Evolutionary conservation across 1,140 invertebrate species (phyloP).

Genomic region (Hypothenemus hampei): DNA sequence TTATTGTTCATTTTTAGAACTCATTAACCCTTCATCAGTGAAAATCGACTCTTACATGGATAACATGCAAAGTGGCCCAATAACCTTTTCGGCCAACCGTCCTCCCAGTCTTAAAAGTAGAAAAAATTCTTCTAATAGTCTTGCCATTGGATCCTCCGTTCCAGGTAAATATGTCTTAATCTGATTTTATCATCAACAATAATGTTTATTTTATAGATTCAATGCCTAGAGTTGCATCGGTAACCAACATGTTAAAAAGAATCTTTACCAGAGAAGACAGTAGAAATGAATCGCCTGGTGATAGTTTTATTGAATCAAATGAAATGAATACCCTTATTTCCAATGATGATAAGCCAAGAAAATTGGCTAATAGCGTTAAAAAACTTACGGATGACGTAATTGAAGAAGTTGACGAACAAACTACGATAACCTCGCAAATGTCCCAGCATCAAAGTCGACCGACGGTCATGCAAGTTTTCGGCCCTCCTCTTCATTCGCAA

Average conservation of each 20-base stretch:
- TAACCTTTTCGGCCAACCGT: conserved; percentile 54
- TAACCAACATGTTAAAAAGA: conserved; percentile 68
- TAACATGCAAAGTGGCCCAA: conserved; percentile 37
- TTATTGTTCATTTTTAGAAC: neutral
- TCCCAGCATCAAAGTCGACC: conserved; percentile 52
- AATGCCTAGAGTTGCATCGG: conserved; percentile 63
- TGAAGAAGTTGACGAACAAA: conserved; percentile 75
- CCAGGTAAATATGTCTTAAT: conserved; percentile 26
- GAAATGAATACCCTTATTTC: conserved; percentile 30
- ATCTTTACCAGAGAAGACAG: conserved; percentile 69
- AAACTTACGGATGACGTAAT: conserved; percentile 71
- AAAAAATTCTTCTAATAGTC: conserved; percentile 17
- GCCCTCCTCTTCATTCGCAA: conserved; percentile 45
- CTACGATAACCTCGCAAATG: conserved; percentile 68
- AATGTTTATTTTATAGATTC: neutral
- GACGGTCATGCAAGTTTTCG: conserved; percentile 55
- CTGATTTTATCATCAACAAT: conserved; percentile 34
- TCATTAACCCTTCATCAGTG: conserved; percentile 54
- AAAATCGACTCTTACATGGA: conserved; percentile 57
- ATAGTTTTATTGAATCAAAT: conserved; percentile 35
- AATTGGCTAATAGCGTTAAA: conserved; percentile 52
- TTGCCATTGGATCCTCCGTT: conserved; percentile 46
- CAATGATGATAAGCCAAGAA: conserved; percentile 18
- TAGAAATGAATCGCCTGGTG: conserved; percentile 42
- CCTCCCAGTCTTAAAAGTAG: conserved; percentile 23